Conservation (phyloP, 2,888 invertebrate species). For the Eledona agricola region DNA sequence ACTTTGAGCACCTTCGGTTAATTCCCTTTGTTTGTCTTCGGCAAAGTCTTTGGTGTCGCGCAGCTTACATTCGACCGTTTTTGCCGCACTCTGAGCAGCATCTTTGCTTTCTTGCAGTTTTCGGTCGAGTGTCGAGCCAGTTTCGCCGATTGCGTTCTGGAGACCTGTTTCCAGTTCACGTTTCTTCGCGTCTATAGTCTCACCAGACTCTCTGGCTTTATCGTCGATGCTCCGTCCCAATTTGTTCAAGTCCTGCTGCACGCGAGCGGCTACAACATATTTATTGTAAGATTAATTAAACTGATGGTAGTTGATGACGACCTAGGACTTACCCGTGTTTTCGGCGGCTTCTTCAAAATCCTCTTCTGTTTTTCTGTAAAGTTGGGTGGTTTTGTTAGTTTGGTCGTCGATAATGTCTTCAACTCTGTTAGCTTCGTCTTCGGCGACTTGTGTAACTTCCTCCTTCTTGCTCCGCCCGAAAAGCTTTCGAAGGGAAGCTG, state of each 20-base stretch:
- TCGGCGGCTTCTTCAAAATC: constrained; percentile 1
- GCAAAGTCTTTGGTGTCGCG: constrained; percentile 44
- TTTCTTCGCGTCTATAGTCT: constrained; percentile 52
- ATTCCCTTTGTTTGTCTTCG: constrained; percentile 65
- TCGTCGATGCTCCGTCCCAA: constrained; percentile 59
- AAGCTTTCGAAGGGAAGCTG: constrained; percentile 14
- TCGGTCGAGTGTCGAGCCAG: neutral
- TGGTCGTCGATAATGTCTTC: constrained; percentile 21
- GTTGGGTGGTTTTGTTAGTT: constrained; percentile 13
- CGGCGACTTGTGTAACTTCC: constrained; percentile 9
- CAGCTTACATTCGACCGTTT: constrained; percentile 4
- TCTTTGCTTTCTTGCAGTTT: constrained; percentile 4
- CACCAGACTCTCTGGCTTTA: constrained; percentile 62
- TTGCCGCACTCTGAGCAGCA: neutral
- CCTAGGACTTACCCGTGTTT: constrained; percentile 2
- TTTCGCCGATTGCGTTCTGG: neutral
- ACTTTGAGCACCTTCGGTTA: constrained; percentile 55
- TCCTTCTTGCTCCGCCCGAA: constrained; percentile 23
- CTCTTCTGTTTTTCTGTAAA: constrained; percentile 30
- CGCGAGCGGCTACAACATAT: neutral
- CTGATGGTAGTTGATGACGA: neutral
- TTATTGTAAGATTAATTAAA: neutral
- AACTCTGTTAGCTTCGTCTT: constrained; percentile 9
- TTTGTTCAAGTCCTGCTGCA: too few relatives aligned
- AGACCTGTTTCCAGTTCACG: too few relatives aligned